phyloP scores from a whole-genome alignment of 2,888 invertebrate species.

The Apamea monoglypha region DNA sequence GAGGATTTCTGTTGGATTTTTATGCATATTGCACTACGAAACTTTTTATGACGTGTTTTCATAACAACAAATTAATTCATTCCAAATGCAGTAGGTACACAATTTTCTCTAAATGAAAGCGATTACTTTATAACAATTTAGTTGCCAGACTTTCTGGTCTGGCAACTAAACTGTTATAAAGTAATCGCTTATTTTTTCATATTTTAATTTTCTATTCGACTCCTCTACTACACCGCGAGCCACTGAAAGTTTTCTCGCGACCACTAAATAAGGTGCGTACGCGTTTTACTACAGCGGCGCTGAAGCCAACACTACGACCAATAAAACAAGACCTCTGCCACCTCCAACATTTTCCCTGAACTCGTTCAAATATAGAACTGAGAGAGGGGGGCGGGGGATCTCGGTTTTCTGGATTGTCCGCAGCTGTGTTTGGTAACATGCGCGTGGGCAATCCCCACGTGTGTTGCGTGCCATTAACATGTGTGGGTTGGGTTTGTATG shows the following conservation, averaged over 20 bases:
- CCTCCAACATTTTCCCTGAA: background rate
- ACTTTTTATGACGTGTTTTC: too few species aligned
- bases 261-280: constrained; percentile 81
- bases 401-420: constrained; percentile 48
- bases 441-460: constrained; percentile 71
- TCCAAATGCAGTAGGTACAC: too few species aligned
- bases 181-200: background rate
- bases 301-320: constrained; percentile 70
- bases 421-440: constrained; percentile 64
- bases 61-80: too few species aligned
- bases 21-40: too few species aligned
- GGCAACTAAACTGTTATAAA: too few species aligned
- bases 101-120: too few species aligned
- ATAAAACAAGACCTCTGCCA: constrained; percentile 54
- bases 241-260: constrained; percentile 69
- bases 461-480: constrained; percentile 54
- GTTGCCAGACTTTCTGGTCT: too few species aligned
- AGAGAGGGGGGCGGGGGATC: constrained; percentile 45
- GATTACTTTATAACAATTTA: too few species aligned
- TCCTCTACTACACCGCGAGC: constrained; percentile 71
- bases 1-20: too few species aligned
- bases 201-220: constrained; percentile 25
- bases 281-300: constrained; percentile 69
- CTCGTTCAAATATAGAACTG: constrained; percentile 18
- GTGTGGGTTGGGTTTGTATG: constrained; percentile 65